phyloP scores from a whole-genome alignment of 2,797 vertebrate genomes.

The Mormyrus hasselquistii region DNA sequence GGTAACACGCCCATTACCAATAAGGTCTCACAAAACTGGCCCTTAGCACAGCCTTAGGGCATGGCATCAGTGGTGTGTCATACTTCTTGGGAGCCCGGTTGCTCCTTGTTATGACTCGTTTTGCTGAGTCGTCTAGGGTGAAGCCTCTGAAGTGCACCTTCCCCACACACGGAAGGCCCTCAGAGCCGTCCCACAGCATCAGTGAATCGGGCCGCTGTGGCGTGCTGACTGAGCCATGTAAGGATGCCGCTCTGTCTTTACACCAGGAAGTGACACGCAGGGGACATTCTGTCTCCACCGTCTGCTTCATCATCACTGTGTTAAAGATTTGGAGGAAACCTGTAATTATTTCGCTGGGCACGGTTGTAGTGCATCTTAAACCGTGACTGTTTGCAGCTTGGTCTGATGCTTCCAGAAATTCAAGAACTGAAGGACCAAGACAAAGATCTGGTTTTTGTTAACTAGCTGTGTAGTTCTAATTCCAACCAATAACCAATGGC shows the following conservation, averaged over 20 bases:
- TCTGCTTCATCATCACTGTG: not conserved
- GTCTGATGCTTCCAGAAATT: not conserved
- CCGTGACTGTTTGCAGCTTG: not conserved
- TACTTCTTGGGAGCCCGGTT: not conserved
- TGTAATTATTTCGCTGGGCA: not conserved
- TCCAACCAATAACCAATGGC: not conserved
- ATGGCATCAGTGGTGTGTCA: too few species aligned
- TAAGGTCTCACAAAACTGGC: not conserved
- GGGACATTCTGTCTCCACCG: not conserved
- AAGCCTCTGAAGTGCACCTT: not conserved
- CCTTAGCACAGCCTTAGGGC: not conserved
- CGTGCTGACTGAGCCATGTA: not conserved
- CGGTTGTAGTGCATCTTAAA: not conserved
- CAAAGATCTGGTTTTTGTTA: not conserved
- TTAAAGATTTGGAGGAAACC: not conserved
- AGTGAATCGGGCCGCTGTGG: not conserved
- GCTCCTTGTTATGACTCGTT: not conserved
- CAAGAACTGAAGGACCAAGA: not conserved
- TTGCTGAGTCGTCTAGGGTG: not conserved
- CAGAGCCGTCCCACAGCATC: not conserved
- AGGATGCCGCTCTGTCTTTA: not conserved
- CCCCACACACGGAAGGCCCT: not conserved
- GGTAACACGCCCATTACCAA: not conserved
- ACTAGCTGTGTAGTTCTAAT: not conserved
- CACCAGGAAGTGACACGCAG: not conserved